Base-by-base conservation (phyloP, 2,797 vertebrate genomes). In the Caiman crocodilus region DNA sequence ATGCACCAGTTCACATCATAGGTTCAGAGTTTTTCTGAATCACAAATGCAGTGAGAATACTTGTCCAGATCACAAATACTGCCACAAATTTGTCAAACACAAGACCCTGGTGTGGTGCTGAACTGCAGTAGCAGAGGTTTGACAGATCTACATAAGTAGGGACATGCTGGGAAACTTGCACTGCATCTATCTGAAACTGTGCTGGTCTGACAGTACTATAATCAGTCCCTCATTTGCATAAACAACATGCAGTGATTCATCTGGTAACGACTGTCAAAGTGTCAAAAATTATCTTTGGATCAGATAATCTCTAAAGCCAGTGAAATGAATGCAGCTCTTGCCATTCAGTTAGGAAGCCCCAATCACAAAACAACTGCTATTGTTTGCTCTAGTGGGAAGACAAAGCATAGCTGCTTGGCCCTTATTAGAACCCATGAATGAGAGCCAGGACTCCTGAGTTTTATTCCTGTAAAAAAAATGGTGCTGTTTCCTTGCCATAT, bases 251-350 rank as follows among this genome's bases (percentile, higher is more conserved):
- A 58, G 73, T 67, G 88, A 26, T 94, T 93, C 93, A 90, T 8
- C 82, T 75, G 6, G 78, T 8, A 91, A 95, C 93, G 94, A 94
- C 93, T 65, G 85, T 94, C 89, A 90, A 76, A 88, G 83, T 73
- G 0, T 0, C 59, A 86, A 58, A 73, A 0, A 77, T 89, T 92
- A 96, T 96, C 84, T 94, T 50, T 8, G 86, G 79, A 93, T 93
- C 87, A 88, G 83, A 30, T 76, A 26, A 79, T 32, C 73, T 90
- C 64, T 26, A 30, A 80, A 85, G 87, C 50, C 74, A 77, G 82
- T 12, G 88, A 79, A 90, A 92, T 12, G 80, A 91, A 90, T 0
- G n/a, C 76, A 67, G 81, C 79, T 55, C 82, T 78, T n/a, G 18
- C 23, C 2, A 26, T 60, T 23, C 0, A 2, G 61, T 30, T 87